These are phyloP conservation scores for Leontopithecus rosalia DNA, from an alignment of 2,797 vertebrate genomes.

Conservation along the genomic window DNA sequence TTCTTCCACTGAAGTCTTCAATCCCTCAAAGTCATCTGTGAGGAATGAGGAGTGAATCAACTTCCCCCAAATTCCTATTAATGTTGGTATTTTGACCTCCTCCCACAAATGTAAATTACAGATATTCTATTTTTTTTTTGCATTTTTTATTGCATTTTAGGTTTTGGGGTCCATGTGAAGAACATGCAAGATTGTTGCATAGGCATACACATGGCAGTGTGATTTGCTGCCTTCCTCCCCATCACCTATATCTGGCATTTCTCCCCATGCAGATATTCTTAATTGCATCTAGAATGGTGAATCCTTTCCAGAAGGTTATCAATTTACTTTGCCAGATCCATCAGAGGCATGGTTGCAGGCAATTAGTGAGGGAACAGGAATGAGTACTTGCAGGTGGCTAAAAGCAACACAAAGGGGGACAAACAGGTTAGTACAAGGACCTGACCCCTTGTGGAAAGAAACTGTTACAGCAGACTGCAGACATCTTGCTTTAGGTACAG, in stretches of 20 bases:
- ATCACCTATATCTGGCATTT: too few relatives aligned
- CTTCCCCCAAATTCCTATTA: not conserved
- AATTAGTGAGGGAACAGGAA: not conserved
- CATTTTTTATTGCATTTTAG: too few relatives aligned
- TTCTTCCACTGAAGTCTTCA: not conserved
- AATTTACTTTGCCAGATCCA: not conserved
- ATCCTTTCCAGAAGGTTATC: not conserved
- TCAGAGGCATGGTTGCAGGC: not conserved
- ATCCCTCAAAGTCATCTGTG: not conserved
- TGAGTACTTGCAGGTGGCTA: not conserved
- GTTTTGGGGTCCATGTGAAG: too few relatives aligned
- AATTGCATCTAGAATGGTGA: not conserved
- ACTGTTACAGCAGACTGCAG: not conserved
- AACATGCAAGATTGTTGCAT: too few relatives aligned
- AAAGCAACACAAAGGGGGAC: not conserved
- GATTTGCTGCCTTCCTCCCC: too few relatives aligned
- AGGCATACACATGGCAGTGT: too few relatives aligned
- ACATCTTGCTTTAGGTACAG: not conserved
- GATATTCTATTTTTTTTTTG: not conserved
- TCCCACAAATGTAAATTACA: not conserved
- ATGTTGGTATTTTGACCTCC: not conserved
- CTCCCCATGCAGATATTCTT: not conserved
- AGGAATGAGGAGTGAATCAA: not conserved
- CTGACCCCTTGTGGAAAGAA: not conserved
- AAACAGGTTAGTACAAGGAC: not conserved